These are phyloP conservation scores for Paradisaea rubra DNA, from an alignment of 2,113 vertebrate genomes.

Conservation along the genomic window DNA sequence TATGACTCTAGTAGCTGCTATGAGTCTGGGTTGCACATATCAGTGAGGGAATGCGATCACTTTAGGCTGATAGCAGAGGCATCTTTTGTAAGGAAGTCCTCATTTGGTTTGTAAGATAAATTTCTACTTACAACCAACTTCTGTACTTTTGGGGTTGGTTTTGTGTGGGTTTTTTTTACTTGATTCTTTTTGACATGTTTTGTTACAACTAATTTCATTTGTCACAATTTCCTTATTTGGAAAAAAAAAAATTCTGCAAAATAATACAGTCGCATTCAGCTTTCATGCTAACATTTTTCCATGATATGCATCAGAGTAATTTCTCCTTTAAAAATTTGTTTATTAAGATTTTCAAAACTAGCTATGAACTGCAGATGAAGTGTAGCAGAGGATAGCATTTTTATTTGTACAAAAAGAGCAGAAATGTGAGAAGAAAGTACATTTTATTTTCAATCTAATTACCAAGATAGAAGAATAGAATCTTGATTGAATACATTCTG, in stretches of 20 bases:
- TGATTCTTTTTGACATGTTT: background rate
- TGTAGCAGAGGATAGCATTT: background rate
- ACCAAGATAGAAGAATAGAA: background rate
- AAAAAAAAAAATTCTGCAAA: background rate
- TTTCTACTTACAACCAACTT: background rate
- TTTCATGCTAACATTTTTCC: background rate
- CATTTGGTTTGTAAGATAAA: background rate
- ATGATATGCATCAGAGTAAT: background rate
- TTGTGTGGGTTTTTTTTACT: accelerated
- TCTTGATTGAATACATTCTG: constrained; percentile 23
- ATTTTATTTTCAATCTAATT: constrained; percentile 9
- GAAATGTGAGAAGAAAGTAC: background rate
- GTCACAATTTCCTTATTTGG: background rate
- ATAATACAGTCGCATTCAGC: background rate
- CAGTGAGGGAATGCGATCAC: background rate
- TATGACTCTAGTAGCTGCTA: background rate
- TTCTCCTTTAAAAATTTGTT: background rate
- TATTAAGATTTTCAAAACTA: background rate
- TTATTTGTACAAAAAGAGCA: background rate
- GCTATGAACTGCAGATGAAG: background rate
- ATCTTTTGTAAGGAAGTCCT: background rate
- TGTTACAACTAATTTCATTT: background rate
- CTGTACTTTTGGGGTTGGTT: background rate
- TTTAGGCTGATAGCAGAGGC: background rate
- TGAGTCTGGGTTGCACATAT: background rate